Conservation (phyloP, 2,797 vertebrate genomes). For the Myiothlypis chrysogaster region DNA sequence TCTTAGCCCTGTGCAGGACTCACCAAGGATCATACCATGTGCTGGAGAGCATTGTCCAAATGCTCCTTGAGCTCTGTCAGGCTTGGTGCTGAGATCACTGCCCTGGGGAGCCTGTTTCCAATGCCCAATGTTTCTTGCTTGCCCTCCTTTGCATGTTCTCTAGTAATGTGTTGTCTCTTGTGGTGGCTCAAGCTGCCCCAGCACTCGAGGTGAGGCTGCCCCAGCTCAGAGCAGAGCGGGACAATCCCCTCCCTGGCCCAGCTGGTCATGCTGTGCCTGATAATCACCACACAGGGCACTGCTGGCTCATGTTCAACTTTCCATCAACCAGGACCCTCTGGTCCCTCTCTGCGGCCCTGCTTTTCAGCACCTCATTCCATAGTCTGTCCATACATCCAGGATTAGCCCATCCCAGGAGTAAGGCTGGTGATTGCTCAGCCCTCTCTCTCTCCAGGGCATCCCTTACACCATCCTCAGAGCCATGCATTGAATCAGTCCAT, state of each 20-base stretch:
- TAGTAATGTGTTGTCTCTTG: not conserved
- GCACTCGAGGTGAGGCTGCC: fast-evolving
- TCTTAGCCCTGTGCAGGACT: not conserved
- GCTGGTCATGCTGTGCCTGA: not conserved
- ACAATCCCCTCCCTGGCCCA: not conserved
- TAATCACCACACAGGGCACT: not conserved
- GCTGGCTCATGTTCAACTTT: fast-evolving
- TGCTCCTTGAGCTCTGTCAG: not conserved
- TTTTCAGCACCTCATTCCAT: not conserved
- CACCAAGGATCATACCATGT: too few species aligned
- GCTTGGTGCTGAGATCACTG: fast-evolving
- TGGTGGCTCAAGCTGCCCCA: fast-evolving
- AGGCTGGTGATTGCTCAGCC: not conserved
- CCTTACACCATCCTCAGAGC: not conserved
- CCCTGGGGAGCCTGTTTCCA: not conserved
- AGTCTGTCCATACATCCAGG: fast-evolving
- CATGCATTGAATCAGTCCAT: not conserved
- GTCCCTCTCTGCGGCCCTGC: not conserved
- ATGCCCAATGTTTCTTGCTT: not conserved
- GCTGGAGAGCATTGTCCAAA: not conserved
- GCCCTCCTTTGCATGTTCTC: too few species aligned
- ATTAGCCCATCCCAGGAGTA: not conserved
- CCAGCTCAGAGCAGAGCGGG: not conserved
- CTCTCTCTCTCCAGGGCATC: not conserved
- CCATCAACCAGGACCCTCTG: fast-evolving